phyloP scores from a whole-genome alignment of 2,113 vertebrate genomes.

The Ptyas mucosa region DNA sequence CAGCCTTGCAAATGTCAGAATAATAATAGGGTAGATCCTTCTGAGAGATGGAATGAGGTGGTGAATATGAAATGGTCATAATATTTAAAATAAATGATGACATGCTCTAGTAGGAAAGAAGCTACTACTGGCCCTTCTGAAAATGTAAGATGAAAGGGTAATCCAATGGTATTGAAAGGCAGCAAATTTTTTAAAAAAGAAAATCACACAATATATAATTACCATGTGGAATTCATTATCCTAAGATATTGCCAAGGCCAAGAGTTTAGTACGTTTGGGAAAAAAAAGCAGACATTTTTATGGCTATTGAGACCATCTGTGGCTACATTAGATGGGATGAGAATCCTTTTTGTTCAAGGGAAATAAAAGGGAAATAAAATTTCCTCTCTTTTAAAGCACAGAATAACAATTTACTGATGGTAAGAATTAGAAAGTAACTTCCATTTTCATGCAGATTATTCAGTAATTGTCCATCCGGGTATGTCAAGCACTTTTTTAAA shows the following conservation, averaged over 20 bases:
- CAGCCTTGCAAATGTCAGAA: not conserved
- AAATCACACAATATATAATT: slow-evolving; percentile 50
- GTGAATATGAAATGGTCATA: slow-evolving; percentile 5
- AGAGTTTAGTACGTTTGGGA: slow-evolving; percentile 60
- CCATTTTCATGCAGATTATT: slow-evolving; percentile 44
- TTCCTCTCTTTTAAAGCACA: slow-evolving; percentile 46
- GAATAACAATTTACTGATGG: slow-evolving; percentile 45
- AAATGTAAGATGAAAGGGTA: slow-evolving; percentile 28
- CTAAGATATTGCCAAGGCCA: slow-evolving; percentile 37
- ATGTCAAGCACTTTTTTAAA: slow-evolving; percentile 44
- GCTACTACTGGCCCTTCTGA: slow-evolving; percentile 27
- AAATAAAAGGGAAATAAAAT: slow-evolving; percentile 58
- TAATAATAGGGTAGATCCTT: not conserved
- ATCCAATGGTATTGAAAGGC: slow-evolving; percentile 13
- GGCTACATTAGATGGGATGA: slow-evolving; percentile 53
- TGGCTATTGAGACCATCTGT: slow-evolving; percentile 49
- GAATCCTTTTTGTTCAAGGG: slow-evolving; percentile 58
- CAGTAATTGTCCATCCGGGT: slow-evolving; percentile 40
- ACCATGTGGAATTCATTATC: slow-evolving; percentile 56
- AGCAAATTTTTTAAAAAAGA: slow-evolving; percentile 42
- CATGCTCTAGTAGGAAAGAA: not conserved
- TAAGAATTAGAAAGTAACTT: slow-evolving; percentile 37
- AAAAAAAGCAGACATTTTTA: slow-evolving; percentile 58
- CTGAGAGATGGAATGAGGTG: slow-evolving; percentile 17
- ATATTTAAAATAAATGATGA: slow-evolving; percentile 17